Conservation (phyloP, 2,113 vertebrate genomes). For the Fregata magnificens region DNA sequence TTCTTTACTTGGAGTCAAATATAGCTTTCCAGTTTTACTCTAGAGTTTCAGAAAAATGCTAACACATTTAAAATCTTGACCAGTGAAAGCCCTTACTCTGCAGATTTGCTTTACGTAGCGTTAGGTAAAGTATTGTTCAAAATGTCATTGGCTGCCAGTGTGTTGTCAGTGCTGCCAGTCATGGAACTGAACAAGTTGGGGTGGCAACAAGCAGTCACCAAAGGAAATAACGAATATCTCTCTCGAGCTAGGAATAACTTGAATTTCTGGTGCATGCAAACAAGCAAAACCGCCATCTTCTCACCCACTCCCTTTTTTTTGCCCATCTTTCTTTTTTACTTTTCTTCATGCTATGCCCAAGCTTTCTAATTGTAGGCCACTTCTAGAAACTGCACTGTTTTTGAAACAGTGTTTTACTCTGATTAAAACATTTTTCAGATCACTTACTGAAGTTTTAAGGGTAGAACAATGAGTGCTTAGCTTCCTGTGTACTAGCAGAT, state of each 20-base stretch:
- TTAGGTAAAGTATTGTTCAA: not conserved
- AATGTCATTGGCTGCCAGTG: not conserved
- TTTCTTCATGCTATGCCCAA: not conserved
- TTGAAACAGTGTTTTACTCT: slow-evolving; percentile 11
- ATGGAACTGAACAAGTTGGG: not conserved
- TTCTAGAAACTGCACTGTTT: slow-evolving; percentile 30
- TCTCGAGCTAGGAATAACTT: not conserved
- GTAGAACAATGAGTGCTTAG: not conserved
- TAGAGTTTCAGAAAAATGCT: not conserved
- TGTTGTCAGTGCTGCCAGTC: not conserved
- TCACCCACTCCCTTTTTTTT: not conserved
- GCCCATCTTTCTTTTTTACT: not conserved
- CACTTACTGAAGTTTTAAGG: not conserved
- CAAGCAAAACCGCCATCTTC: not conserved
- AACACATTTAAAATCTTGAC: not conserved
- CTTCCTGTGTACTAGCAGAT: not conserved
- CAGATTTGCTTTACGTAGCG: not conserved
- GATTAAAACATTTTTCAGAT: not conserved
- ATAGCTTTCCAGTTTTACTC: not conserved
- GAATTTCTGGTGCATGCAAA: not conserved
- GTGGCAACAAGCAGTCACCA: not conserved
- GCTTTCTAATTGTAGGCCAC: not conserved
- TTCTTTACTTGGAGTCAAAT: not conserved
- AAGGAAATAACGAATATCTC: not conserved
- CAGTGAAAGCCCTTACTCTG: not conserved